Base-by-base conservation (phyloP, 2,797 vertebrate species). In the Acropternis orthonyx region DNA sequence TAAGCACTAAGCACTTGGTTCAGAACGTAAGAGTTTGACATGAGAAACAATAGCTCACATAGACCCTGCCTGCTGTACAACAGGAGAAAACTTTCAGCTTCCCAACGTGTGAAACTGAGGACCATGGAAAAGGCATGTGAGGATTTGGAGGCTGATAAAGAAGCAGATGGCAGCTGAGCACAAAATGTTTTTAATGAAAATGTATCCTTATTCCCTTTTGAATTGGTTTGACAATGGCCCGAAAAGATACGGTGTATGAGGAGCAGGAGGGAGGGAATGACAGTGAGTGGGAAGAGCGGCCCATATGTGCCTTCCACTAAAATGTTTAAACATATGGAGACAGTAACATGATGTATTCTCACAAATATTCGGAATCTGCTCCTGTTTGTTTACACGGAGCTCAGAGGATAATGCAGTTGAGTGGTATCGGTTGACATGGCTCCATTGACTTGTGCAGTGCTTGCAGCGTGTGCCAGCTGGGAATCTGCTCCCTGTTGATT, bases 171-270 rank as follows among this genome's bases (percentile, higher is more conserved):
- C 71, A 77, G 90, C 83, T 93, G 24, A 96, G 95, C 94, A 96
- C 95, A 96, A 90, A 96, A 94, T 93, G 91, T 97, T 96, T 97
- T 96, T 86, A 95, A 95, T 97, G 95, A 96, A 95, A 95, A 95
- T 77, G 77, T 86, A 85, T 91, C 94, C 67, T 85, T 82, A 39
- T 43, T 93, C 44, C 37, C 63, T 89, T 91, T 43, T 92, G 82
- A 93, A 94, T 95, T 66, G 88, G 88, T 89, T 96, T 95, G 94
- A 92, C 89, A 92, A 94, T 91, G 91, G 93, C 92, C 94, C 51
- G 80, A 86, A 88, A 94, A 95, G 94, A 85, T 95, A 8, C 0
- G 23, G 76, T 86, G 59, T 75, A 81, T 19, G 88, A 88, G 75
- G 92, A 97, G 41, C 91, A 89, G 95, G 91, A 93, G 92, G 83